phyloP scores from a whole-genome alignment of 2,888 invertebrate genomes.

The Monochamus alternatus region DNA sequence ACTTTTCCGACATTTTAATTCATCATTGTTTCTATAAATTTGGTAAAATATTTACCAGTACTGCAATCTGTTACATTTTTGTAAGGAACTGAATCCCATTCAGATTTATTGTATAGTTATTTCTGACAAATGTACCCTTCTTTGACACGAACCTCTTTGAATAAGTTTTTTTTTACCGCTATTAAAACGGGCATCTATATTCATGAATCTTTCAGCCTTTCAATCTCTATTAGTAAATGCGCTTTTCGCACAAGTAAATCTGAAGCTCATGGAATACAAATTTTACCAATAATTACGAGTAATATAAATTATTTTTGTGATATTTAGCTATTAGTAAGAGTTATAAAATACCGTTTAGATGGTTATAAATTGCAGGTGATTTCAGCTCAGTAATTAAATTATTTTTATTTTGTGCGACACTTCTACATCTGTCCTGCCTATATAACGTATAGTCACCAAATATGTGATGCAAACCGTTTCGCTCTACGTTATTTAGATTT shows the following conservation, averaged over 20 bases:
- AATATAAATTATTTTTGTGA: no score
- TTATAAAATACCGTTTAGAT: not conserved
- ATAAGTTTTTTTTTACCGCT: conserved; percentile 44
- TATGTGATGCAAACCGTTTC: not conserved
- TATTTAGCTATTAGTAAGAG: not conserved
- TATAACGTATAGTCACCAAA: not conserved
- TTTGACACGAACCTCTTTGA: conserved; percentile 37
- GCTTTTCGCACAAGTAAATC: not conserved
- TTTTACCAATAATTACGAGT: no score
- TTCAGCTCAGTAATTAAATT: not conserved
- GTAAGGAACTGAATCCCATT: conserved; percentile 9
- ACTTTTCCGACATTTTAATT: not conserved
- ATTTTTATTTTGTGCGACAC: not conserved
- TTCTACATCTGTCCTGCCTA: not conserved
- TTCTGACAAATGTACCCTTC: conserved; percentile 33
- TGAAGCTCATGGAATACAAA: not conserved
- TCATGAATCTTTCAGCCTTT: conserved; percentile 4
- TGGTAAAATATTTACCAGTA: not conserved
- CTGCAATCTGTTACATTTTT: not conserved
- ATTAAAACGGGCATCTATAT: conserved; percentile 34
- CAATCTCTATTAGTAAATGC: not conserved
- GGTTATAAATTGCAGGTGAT: not conserved
- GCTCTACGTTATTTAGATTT: not conserved
- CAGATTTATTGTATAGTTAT: conserved; percentile 7
- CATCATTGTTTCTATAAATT: not conserved